Percentiles rank a stretch among this genome's conserved stretches.
These are phyloP conservation scores for Dasyurus viverrinus DNA, from an alignment of 2,113 vertebrate genomes.

Conservation along the genomic window DNA sequence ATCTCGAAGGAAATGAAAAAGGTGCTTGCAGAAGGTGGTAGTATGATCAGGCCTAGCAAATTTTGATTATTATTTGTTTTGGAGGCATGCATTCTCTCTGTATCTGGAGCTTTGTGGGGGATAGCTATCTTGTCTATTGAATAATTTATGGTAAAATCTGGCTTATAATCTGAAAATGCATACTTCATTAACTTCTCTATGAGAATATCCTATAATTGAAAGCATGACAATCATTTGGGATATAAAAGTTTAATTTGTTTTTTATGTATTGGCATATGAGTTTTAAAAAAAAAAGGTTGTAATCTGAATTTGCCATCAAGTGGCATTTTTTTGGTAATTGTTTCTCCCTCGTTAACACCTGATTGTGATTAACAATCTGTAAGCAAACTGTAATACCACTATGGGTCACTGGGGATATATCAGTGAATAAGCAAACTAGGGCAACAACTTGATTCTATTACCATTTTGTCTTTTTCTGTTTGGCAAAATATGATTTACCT, in stretches of 20 bases:
- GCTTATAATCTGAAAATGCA: conserved; percentile 22
- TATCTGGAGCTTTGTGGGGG: background rate
- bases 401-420: background rate
- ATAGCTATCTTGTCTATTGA: conserved; percentile 51
- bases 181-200: conserved; percentile 39
- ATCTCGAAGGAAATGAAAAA: background rate
- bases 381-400: background rate
- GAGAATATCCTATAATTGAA: conserved; percentile 50
- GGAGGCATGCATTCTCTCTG: conserved; percentile 9
- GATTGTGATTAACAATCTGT: background rate
- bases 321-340: background rate
- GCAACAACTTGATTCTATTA: background rate
- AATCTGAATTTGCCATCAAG: background rate
- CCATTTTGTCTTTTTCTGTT: background rate
- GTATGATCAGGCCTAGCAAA: conserved; percentile 34
- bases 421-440: background rate
- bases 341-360: background rate
- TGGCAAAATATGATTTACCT: background rate
- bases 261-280: background rate
- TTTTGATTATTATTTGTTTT: conserved; percentile 38
- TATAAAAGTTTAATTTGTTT: background rate
- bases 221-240: background rate
- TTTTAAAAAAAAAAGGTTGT: background rate
- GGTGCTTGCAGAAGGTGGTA: background rate
- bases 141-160: conserved; percentile 61